Percentiles rank a stretch among this genome's conserved stretches.
Evolutionary conservation across 2,113 vertebrate genomes (phyloP).

Genomic region (Ictalurus furcatus): DNA sequence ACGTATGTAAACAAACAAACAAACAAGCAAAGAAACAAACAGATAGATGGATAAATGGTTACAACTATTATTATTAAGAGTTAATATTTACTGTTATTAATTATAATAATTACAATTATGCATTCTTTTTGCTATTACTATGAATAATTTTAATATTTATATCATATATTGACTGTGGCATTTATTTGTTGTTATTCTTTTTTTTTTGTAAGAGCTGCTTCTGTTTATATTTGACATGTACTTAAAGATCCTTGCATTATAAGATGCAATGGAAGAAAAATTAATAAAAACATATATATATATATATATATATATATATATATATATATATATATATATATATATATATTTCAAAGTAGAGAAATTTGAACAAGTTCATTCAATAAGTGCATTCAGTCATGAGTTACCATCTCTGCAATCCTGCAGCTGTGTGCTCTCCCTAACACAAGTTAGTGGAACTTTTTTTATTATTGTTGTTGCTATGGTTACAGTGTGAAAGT

Average conservation of each 20-base stretch:
- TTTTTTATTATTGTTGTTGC: not conserved
- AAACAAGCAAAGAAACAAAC: no score
- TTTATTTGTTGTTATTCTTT: not conserved
- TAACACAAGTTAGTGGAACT: not conserved
- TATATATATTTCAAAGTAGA: no score
- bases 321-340: no score
- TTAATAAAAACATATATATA: not conserved
- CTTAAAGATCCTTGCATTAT: not conserved
- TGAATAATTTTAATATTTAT: no score
- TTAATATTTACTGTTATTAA: no score
- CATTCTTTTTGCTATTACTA: no score
- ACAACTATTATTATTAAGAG: no score
- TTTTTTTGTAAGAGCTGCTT: not conserved
- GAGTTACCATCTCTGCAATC: not conserved
- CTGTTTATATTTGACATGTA: not conserved
- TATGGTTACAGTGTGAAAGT: not conserved
- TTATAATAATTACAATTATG: no score
- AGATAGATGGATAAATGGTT: no score
- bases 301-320: no score
- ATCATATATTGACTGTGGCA: not conserved
- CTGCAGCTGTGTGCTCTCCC: not conserved
- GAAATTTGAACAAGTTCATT: no score
- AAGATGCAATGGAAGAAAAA: not conserved
- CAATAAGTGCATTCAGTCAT: not conserved
- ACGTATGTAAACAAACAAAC: no score